Conservation (phyloP, 2,113 vertebrate genomes). For the Varanus komodoensis region DNA sequence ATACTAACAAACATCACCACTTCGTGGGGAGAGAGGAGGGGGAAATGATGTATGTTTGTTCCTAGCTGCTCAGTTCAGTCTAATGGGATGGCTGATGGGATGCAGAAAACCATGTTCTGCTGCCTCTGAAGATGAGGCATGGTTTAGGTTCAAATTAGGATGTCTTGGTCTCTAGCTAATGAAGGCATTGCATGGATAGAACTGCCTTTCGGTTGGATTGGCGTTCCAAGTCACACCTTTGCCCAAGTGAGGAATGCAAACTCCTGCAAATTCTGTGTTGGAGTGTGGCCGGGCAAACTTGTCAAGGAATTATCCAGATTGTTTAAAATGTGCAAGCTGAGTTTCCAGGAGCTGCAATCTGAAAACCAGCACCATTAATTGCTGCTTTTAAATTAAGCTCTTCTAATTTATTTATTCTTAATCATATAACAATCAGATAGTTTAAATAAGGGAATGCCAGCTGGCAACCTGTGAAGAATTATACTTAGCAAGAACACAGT, state of each 20-base stretch:
- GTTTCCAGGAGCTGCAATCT: background rate
- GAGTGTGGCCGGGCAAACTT: too few relatives aligned
- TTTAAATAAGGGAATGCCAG: background rate
- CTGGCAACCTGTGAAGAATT: background rate
- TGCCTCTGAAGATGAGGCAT: conserved; percentile 8
- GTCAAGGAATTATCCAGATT: background rate
- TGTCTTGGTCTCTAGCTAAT: conserved; percentile 28
- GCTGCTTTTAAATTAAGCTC: background rate
- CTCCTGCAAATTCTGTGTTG: background rate
- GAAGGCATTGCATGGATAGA: fast-evolving
- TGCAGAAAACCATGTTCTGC: conserved; percentile 67
- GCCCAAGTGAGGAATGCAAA: background rate
- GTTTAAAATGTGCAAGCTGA: background rate
- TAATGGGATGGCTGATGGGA: conserved; percentile 75
- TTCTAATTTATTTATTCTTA: too few relatives aligned
- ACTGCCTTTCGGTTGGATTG: background rate
- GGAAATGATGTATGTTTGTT: conserved; percentile 77
- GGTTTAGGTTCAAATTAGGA: background rate
- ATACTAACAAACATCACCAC: conserved; percentile 71
- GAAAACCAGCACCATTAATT: background rate
- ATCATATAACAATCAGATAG: background rate
- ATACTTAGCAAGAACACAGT: background rate
- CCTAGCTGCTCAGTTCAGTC: conserved; percentile 73
- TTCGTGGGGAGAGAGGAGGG: conserved; percentile 8
- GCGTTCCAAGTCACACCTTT: background rate